Evolutionary conservation across 2,888 invertebrate species (phyloP).

Genomic region (Adela reaumurella): DNA sequence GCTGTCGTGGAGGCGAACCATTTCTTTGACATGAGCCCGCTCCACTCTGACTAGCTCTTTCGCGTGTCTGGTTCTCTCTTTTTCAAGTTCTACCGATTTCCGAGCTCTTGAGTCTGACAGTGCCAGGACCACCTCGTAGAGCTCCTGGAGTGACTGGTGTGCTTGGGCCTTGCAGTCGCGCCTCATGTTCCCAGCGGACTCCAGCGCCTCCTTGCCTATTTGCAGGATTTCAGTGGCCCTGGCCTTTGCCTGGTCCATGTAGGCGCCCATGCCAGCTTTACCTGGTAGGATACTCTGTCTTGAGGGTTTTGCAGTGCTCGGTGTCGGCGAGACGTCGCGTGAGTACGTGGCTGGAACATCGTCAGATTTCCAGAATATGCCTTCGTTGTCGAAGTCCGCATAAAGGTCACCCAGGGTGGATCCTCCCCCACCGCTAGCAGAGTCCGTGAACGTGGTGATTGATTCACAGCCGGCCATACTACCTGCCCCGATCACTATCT

Average conservation of each 20-base stretch:
- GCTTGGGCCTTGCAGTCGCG: constrained; percentile 10
- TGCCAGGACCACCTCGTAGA: constrained; percentile 11
- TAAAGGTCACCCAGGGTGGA: too few relatives aligned
- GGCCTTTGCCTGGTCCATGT: constrained; percentile 12
- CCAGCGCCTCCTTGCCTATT: constrained; percentile 11
- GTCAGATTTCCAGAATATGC: too few relatives aligned
- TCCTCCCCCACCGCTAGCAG: too few relatives aligned
- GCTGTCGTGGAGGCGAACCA: too few relatives aligned
- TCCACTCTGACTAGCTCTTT: constrained; percentile 7
- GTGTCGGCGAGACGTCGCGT: too few relatives aligned
- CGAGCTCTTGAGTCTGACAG: constrained; percentile 12
- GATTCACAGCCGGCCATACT: too few relatives aligned
- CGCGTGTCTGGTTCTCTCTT: constrained; percentile 9
- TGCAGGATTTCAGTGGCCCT: constrained; percentile 9
- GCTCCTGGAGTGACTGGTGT: constrained; percentile 9
- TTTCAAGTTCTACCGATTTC: constrained; percentile 10
- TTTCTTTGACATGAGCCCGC: constrained; percentile 5
- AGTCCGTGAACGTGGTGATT: too few relatives aligned
- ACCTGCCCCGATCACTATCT: too few relatives aligned
- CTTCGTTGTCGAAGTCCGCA: too few relatives aligned
- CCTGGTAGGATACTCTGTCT: too few relatives aligned
- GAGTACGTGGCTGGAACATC: too few relatives aligned
- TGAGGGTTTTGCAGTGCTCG: too few relatives aligned
- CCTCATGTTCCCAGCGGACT: constrained; percentile 13
- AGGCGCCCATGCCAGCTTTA: not conserved